phyloP scores from a whole-genome alignment of 2,888 invertebrate genomes.

The Drosophila anomalata region DNA sequence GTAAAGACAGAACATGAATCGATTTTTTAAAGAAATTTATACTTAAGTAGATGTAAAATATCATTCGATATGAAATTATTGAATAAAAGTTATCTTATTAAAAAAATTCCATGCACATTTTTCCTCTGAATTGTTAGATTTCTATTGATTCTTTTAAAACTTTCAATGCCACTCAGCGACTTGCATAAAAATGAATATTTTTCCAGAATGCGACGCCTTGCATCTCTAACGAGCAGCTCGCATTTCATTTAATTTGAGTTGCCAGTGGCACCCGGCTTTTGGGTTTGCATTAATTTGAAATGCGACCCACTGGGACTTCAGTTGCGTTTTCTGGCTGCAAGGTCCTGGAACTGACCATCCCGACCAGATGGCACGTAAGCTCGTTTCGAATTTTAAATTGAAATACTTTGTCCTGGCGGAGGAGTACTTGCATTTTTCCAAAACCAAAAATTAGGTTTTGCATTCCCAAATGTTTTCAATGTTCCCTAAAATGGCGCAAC shows the following conservation, averaged over 20 bases:
- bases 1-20: too few relatives aligned
- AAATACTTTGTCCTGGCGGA: slow-evolving; percentile 60
- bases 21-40: too few relatives aligned
- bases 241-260: slow-evolving; percentile 34
- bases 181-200: slow-evolving; percentile 4
- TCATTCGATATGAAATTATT: too few relatives aligned
- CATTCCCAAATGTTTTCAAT: slow-evolving; percentile 55
- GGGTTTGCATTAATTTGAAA: slow-evolving; percentile 34
- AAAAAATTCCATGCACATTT: background rate
- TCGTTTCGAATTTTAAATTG: slow-evolving; percentile 65
- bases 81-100: background rate
- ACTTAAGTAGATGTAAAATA: too few relatives aligned
- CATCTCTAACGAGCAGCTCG: slow-evolving; percentile 16
- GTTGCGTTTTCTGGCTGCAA: slow-evolving; percentile 7
- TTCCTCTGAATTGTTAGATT: background rate
- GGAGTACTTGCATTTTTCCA: slow-evolving; percentile 53
- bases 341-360: slow-evolving; percentile 31
- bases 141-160: slow-evolving; percentile 9
- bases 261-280: slow-evolving; percentile 15
- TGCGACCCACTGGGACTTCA: slow-evolving; percentile 7
- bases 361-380: slow-evolving; percentile 53
- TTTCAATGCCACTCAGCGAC: background rate
- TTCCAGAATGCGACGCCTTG: background rate
- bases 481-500: slow-evolving; percentile 55
- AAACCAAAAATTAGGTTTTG: slow-evolving; percentile 59